Evolutionary conservation across 2,888 invertebrate genomes (phyloP), one percentile per base, ranked within the genome.

Genomic region (Trilocha varians): DNA sequence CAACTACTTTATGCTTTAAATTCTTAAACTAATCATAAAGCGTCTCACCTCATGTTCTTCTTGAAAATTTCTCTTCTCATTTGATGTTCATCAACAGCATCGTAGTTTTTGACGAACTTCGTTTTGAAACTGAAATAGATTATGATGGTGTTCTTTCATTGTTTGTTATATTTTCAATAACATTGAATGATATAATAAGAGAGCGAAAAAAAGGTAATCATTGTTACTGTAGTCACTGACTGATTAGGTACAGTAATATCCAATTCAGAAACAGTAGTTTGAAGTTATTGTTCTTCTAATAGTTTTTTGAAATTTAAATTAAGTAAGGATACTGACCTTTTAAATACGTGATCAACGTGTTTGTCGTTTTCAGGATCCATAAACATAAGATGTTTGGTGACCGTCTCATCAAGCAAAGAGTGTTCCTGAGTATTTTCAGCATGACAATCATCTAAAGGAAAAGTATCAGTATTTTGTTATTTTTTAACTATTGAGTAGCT

Each of bases 311-410:
- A n/a, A n/a, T n/a, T n/a, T n/a, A n/a, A n/a, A n/a, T n/a, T n/a
- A n/a, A 25, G 11, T 3, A 25, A 9, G 25, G 6, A 18, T 14
- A 56, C 61, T 44, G 62, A 78, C 78, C 52, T 52, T 4, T 60
- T 50, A 45, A 79, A 78, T 2, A 64, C 57, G 35, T 60, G 53
- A 13, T 75, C 57, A 0, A 77, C 60, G 18, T 76, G 70, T n/a
- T 64, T 40, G 1, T 68, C 46, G 2, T 70, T 66, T 13, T 71
- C 62, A 6, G 65, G 48, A 42, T 70, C 49, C 16, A 67, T 48
- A 33, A 60, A 59, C 38, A 55, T 41, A n/a, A 65, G 48, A 13
- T 65, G 48, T 25, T 63, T 59, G 2, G 52, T 57, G 3, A 63
- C 57, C 14, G 40, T 46, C 17, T 67, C 59, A 18, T 61, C 57